Conservation (phyloP, 2,113 vertebrate genomes). For the Leptodactylus fuscus region DNA sequence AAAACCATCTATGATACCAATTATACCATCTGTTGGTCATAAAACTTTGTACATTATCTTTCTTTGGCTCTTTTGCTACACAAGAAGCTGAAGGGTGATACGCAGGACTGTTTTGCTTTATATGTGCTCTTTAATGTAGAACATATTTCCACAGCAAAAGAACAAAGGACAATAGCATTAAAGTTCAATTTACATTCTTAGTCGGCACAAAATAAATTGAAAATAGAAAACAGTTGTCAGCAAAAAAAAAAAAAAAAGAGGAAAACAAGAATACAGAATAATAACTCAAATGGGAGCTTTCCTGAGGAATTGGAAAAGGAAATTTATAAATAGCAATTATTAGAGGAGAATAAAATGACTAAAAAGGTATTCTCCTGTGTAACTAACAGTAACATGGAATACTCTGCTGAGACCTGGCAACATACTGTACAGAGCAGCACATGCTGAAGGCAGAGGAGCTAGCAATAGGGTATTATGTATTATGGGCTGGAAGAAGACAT, state of each 20-base stretch:
- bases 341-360: slow-evolving; percentile 44
- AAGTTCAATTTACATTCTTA: slow-evolving; percentile 80
- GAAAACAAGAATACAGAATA: slow-evolving; percentile 59
- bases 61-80: slow-evolving; percentile 71
- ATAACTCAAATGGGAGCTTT: slow-evolving; percentile 63
- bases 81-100: slow-evolving; percentile 73
- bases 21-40: slow-evolving; percentile 80
- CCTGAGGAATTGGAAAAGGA: slow-evolving; percentile 60
- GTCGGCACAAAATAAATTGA: slow-evolving; percentile 79
- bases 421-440: not conserved
- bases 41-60: slow-evolving; percentile 76
- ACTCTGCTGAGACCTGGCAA: slow-evolving; percentile 8
- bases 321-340: slow-evolving; percentile 59
- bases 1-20: slow-evolving; percentile 77
- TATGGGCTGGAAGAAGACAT: not conserved
- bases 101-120: slow-evolving; percentile 73
- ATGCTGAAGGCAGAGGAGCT: not conserved
- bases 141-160: slow-evolving; percentile 77
- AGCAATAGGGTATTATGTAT: slow-evolving; percentile 27
- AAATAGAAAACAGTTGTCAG: slow-evolving; percentile 79
- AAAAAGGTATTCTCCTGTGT: slow-evolving; percentile 49
- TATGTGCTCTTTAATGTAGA: slow-evolving; percentile 76
- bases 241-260: slow-evolving; percentile 38
- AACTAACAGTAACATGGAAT: slow-evolving; percentile 22
- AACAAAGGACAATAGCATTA: slow-evolving; percentile 80